Conservation (phyloP, 2,113 vertebrate genomes). For the Phylloscopus trochiloides region DNA sequence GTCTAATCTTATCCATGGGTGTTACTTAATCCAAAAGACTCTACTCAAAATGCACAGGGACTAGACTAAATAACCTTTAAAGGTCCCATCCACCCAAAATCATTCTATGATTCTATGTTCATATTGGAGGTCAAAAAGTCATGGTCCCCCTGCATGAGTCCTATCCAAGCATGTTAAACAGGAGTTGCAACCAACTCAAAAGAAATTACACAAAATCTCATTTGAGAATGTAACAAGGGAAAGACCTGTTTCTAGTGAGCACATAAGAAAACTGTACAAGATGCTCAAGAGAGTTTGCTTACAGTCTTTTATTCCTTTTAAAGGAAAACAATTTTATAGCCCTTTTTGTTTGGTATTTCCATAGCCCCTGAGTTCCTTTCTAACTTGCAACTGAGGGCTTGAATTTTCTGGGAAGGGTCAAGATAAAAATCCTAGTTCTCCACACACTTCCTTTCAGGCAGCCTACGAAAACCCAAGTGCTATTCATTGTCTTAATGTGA, state of each 20-base stretch:
- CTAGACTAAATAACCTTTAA: not conserved
- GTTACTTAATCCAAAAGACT: not conserved
- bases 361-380: not conserved
- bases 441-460: not conserved
- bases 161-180: not conserved
- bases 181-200: not conserved
- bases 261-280: not conserved
- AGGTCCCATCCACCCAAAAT: not conserved
- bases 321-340: not conserved
- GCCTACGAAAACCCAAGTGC: not conserved
- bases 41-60: not conserved
- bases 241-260: not conserved
- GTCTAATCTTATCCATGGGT: not conserved
- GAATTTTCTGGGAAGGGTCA: slow-evolving; percentile 12
- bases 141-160: fast-evolving
- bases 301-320: not conserved
- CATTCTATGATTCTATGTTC: not conserved
- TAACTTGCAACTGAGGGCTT: not conserved
- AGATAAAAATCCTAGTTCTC: slow-evolving; percentile 5
- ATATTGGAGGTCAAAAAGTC: not conserved
- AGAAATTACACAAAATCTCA: not conserved
- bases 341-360: slow-evolving; percentile 11
- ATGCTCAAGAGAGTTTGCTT: not conserved
- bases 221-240: not conserved
- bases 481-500: not conserved